A percentile compares a stretch with the other conserved stretches of the same genome.
phyloP scores from a whole-genome alignment of 2,797 vertebrate species.

The Acanthopagrus latus region DNA sequence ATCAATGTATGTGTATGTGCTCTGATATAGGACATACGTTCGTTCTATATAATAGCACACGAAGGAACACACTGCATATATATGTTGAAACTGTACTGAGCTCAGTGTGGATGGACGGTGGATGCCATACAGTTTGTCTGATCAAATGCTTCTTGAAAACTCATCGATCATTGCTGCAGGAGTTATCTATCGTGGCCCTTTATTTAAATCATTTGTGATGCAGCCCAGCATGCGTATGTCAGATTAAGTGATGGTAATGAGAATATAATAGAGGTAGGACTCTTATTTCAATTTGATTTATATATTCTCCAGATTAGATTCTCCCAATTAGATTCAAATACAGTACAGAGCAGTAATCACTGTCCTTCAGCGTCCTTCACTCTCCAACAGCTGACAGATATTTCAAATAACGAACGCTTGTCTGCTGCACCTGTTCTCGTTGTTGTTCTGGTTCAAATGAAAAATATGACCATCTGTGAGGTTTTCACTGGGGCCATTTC shows the following conservation, averaged over 20 bases:
- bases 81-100: neutral
- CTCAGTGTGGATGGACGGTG: no score
- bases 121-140: neutral
- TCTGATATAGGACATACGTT: neutral
- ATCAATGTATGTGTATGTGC: no score
- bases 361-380: conserved; percentile 11
- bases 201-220: neutral
- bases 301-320: neutral
- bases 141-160: neutral
- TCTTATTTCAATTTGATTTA: conserved; percentile 6
- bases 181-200: no score
- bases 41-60: neutral
- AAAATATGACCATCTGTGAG: neutral
- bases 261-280: neutral
- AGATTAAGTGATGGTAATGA: neutral
- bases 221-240: neutral
- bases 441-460: neutral
- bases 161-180: neutral
- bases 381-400: conserved; percentile 9
- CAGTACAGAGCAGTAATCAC: neutral
- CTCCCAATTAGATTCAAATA: neutral
- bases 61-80: neutral
- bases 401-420: neutral
- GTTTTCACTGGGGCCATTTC: neutral
- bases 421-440: neutral